These are phyloP conservation scores for Halocynthia roretzi DNA, from an alignment of 23 tunicate genomes.

Conservation along the genomic window DNA sequence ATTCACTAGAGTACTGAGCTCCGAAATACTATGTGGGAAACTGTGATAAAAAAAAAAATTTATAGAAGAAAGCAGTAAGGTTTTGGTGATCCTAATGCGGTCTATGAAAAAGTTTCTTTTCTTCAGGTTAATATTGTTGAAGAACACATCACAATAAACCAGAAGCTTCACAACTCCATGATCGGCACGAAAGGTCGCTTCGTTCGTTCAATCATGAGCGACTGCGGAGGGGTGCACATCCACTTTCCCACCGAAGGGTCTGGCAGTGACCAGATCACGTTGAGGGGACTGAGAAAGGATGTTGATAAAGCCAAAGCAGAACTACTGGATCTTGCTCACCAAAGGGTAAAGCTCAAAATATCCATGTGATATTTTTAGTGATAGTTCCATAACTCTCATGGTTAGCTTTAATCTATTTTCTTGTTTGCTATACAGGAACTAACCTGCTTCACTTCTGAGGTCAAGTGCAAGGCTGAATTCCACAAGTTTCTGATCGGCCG, in stretches of 20 bases:
- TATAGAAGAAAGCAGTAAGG: not conserved
- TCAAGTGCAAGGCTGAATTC: slow-evolving; percentile 75
- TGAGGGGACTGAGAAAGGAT: slow-evolving; percentile 70
- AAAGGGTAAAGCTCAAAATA: slow-evolving; percentile 32
- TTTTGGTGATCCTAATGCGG: not conserved
- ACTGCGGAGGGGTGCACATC: slow-evolving; percentile 85
- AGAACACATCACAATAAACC: slow-evolving; percentile 52
- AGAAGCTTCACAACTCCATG: slow-evolving; percentile 91
- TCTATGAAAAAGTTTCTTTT: not conserved
- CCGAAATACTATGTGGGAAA: no score
- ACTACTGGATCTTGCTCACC: slow-evolving; percentile 68
- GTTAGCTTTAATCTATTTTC: not conserved
- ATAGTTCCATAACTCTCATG: not conserved
- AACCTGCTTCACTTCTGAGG: slow-evolving; percentile 62
- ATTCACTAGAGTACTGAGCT: no score
- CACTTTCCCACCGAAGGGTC: slow-evolving; percentile 89
- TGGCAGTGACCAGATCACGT: slow-evolving; percentile 84
- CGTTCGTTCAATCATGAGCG: slow-evolving; percentile 76
- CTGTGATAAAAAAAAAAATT: no score
- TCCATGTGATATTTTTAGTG: not conserved
- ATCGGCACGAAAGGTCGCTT: slow-evolving; percentile 88
- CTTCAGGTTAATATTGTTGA: slow-evolving; percentile 77
- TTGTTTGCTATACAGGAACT: slow-evolving; percentile 35
- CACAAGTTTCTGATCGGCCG: slow-evolving; percentile 92
- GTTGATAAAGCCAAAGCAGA: slow-evolving; percentile 75